Evolutionary conservation across 2,113 vertebrate genomes (phyloP).

Genomic region (Gnathonemus echidnorhynchus): DNA sequence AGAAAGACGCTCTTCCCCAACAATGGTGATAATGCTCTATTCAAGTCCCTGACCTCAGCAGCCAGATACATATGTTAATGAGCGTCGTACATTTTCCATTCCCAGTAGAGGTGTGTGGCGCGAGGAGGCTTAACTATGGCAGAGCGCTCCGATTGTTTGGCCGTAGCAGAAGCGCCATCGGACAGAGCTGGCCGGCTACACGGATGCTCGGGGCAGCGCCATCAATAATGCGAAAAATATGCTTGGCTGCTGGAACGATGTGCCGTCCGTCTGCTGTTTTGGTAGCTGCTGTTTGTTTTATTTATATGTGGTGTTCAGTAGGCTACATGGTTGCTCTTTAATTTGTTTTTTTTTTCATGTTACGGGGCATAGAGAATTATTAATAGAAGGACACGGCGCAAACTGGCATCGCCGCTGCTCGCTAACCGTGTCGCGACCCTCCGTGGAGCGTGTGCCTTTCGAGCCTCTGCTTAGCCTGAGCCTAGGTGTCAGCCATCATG

Average conservation of each 20-base stretch:
- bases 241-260: neutral
- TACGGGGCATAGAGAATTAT: neutral
- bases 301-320: neutral
- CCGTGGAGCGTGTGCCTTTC: neutral
- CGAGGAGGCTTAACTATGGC: neutral
- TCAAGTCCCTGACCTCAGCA: neutral
- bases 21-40: neutral
- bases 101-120: neutral
- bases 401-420: neutral
- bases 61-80: neutral
- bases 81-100: neutral
- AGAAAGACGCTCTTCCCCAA: neutral
- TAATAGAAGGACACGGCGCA: neutral
- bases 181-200: neutral
- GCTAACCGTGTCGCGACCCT: neutral
- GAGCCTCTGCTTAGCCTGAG: neutral
- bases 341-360: neutral
- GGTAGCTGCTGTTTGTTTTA: neutral
- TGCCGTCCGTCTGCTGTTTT: neutral
- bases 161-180: neutral
- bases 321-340: neutral
- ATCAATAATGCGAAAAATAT: neutral
- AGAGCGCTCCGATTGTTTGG: neutral
- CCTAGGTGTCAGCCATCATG: neutral
- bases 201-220: neutral